Evolutionary conservation across 1,140 invertebrate species (phyloP), one percentile per base, ranked within the genome.

Genomic region (Apis florea): DNA sequence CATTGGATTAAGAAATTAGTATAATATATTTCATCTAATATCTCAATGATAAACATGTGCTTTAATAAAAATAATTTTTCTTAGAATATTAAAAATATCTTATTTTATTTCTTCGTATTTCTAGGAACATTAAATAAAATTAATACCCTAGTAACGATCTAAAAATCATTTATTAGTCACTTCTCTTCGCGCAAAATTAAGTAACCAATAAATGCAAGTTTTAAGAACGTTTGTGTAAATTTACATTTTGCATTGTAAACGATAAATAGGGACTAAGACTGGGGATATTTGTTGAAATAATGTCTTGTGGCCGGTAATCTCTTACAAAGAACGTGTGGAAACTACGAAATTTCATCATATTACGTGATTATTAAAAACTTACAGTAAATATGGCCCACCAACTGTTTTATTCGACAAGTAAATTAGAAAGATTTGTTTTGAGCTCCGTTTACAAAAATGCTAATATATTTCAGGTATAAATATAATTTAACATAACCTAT

Each of bases 381-480:
- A 74, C 24, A 1, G 31, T 12, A 85, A 86, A 84, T 63, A 93
- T 93, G 92, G 92, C 92, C 56, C 84, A 93, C 31, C 91, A 93
- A 72, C 67, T 93, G 56, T 88, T 93, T 31, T 91, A 84, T 11
- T 91, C 92, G 47, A 90, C 91, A 40, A 86, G 67, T 53, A 92
- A 90, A 89, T 83, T 92, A 26, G 91, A 93, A 75, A 91, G 83
- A 81, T 91, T 92, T 53, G 70, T 93, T 59, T 75, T 92, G 47
- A 91, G 91, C 75, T 90, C 88, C 3, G 83, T 91, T 64, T 83
- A 91, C 73, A 92, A 93, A 77, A 81, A 87, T 79, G 85, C 88
- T 69, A 89, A 93, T 89, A 89, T 89, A 72, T 82, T 90, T 82
- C 90, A 94, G 91, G 92, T 93, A 90, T 17, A 74, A 63, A 78